These are phyloP conservation scores for Leptopilina boulardi DNA, from an alignment of 1,140 invertebrate species.

Conservation along the genomic window DNA sequence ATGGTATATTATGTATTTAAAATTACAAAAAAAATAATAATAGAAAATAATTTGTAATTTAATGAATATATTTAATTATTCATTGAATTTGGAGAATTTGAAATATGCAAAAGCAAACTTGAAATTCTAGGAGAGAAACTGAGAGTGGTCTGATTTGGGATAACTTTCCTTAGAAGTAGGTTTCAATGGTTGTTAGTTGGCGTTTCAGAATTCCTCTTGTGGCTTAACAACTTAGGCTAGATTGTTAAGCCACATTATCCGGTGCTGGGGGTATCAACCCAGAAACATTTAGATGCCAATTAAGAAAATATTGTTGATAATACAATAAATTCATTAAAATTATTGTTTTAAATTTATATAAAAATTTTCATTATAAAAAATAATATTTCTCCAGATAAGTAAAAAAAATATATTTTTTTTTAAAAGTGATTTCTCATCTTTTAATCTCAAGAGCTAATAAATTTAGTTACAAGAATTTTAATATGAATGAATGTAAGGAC, in stretches of 20 bases:
- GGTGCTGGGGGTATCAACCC: not conserved
- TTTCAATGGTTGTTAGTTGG: slow-evolving; percentile 26
- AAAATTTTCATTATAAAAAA: no score
- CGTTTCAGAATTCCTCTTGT: slow-evolving; percentile 1
- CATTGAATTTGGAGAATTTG: not conserved
- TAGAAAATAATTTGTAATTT: no score
- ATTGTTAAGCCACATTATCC: not conserved
- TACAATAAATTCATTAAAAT: not conserved
- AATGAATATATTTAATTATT: not conserved
- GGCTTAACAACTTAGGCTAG: slow-evolving; percentile 7
- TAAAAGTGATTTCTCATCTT: no score
- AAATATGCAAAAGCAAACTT: not conserved
- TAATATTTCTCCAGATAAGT: no score
- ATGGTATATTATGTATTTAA: no score
- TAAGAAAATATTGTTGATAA: not conserved
- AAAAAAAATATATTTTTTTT: no score
- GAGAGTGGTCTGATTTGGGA: not conserved
- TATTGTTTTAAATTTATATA: no score
- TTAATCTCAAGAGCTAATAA: no score
- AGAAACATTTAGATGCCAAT: not conserved
- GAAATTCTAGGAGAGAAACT: slow-evolving; percentile 2
- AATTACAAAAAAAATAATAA: no score
- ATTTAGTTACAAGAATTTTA: no score
- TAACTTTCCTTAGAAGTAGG: slow-evolving; percentile 20
- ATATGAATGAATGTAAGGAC: not conserved